Evolutionary conservation across 2,113 vertebrate genomes (phyloP), one percentile per base, ranked within the genome.

Genomic region (Phyllostomus hastatus): DNA sequence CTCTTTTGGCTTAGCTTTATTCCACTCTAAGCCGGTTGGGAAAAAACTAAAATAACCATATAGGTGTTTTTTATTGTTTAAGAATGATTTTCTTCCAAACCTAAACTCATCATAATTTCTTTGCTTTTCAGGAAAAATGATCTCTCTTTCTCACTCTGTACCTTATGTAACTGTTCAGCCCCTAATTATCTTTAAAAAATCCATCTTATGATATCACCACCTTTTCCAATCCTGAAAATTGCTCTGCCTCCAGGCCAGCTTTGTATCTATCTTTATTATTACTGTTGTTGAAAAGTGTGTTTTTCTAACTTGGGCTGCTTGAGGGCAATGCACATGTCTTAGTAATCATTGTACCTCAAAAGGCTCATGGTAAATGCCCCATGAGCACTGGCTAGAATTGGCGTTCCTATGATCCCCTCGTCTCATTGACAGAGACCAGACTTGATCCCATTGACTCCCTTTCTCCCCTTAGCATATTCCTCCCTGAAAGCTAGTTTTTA

Each of bases 111-210:
- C 64, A 92, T 52, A 88, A 70, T 83, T 78, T 10, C 4, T 5
- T 6, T 48, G 10, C 10, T 88, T 89, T 90, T 90, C 61, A 41
- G 33, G 31, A 61, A 61, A 67, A 54, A 80, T 12, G n/a, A 70
- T 5, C 0, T 5, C 33, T 48, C 0, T 70, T 28, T 64, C 52
- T 28, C 5, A 72, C 31, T 20, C 24, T 54, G 10, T 66, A 4
- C 28, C 7, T 84, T 61, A 4, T 41, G 1, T 76, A 57, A 31
- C 43, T 64, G 10, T 28, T 86, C 26, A 72, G 33, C 10, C 52
- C 76, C 41, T 73, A 94, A 64, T 93, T 91, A 80, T 81, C 24
- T 96, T 87, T 88, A 67, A 50, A 81, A 95, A 76, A n/a, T 43
- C 12, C 16, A 80, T 88, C 20, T 78, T 87, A 46, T 87, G 7